Percentiles rank a stretch among this genome's conserved stretches.
Evolutionary conservation across 2,797 vertebrate genomes (phyloP).

Genomic region (Poecilia gillii): DNA sequence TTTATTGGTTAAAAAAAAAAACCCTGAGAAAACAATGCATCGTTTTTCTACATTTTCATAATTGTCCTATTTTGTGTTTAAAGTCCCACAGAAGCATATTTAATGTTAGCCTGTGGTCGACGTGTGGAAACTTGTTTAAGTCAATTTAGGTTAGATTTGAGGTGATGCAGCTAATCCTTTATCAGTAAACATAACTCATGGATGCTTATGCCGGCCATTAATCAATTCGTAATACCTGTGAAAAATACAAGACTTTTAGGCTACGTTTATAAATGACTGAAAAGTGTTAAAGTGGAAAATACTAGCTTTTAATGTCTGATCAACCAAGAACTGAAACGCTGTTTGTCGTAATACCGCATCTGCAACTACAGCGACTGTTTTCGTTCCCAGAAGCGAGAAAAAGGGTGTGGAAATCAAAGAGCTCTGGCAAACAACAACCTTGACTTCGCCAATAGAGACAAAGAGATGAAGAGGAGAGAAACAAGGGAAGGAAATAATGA

Average conservation of each 20-base stretch:
- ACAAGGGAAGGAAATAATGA: conserved; percentile 1
- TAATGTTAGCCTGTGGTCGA: not conserved
- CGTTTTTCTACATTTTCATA: not conserved
- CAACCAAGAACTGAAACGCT: conserved; percentile 27
- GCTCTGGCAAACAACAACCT: conserved; percentile 11
- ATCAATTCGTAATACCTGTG: not conserved
- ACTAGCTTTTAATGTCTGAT: conserved; percentile 20
- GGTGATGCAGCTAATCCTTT: not conserved
- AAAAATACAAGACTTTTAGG: not conserved
- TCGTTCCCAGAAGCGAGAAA: conserved; percentile 29
- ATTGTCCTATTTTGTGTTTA: not conserved
- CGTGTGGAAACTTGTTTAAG: not conserved
- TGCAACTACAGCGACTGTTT: conserved; percentile 48
- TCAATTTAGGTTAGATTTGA: not conserved
- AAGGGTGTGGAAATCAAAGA: conserved; percentile 49
- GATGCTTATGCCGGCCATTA: not conserved
- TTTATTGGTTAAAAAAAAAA: not conserved
- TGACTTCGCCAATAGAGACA: conserved; percentile 13
- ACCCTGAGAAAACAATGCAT: not conserved
- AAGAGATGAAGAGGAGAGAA: conserved; percentile 2
- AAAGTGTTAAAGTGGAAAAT: not conserved
- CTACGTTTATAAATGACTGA: not conserved
- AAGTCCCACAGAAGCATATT: not conserved
- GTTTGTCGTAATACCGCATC: conserved; percentile 32
- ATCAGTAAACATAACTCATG: no score